Base-by-base conservation (phyloP, 2,888 invertebrate species). In the Lepidochrysops patricia region DNA sequence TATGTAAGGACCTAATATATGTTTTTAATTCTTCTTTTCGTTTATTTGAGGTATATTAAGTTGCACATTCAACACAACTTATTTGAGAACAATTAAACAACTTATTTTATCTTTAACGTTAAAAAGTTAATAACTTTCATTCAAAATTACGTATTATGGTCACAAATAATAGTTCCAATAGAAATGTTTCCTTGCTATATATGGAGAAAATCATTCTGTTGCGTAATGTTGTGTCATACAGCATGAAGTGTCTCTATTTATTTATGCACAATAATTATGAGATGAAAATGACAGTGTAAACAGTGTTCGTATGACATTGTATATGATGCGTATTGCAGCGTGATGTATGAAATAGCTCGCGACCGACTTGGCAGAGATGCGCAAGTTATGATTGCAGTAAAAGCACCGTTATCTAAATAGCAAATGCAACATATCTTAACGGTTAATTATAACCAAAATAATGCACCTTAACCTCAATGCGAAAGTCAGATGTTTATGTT, bases 281-380 rank as follows among this genome's bases (percentile, higher is more conserved):
- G 19, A 19, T 43, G 43, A 43, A 19, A 43, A 43, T 43, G 43
- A 43, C 43, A 43, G 43, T 43, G 43, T 50, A 2, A 26, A 50
- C 50, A 50, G n/a, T 4, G 29, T 15, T 19, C 15, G 19, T 12
- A 54, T 12, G 29, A 29, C 54, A 29, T 54, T 32, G 29, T 32
- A 54, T 54, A 54, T 32, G 54, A 54, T 54, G 54, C 54, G 32
- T 54, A 32, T 5, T 54, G 12, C 54, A 29, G 27, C 26, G 19
- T 29, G 54, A 54, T 54, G 19, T 54, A 54, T 29, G 54, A 9
- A 26, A 27, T 29, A 29, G 29, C 32, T 32, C 54, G 32, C 54
- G 54, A 54, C 54, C 54, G 54, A 54, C 54, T 54, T 54, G 54
- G 54, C 54, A 54, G 54, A 29, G 54, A 29, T 19, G 12, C 19